Evolutionary conservation across 2,797 vertebrate genomes (phyloP).

Genomic region (Nannoperca obscura): DNA sequence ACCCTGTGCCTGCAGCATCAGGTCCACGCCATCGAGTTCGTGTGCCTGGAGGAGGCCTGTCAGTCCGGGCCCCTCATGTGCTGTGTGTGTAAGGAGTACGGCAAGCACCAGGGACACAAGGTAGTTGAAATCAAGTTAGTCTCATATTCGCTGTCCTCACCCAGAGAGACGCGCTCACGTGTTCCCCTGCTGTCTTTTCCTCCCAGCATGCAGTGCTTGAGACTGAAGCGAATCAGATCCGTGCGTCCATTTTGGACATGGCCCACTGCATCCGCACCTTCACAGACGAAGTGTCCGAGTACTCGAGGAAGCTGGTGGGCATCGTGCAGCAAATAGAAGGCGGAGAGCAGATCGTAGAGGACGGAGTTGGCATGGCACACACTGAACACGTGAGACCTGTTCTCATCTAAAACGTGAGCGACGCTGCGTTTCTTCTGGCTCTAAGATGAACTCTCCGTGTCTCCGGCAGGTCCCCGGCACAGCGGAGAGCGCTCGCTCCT

Average conservation of each 20-base stretch:
- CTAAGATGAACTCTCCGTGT: fast-evolving
- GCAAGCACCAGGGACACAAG: conserved; percentile 99
- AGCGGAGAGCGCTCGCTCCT: conserved; percentile 96
- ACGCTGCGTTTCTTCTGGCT: neutral
- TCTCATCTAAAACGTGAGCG: neutral
- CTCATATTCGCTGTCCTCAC: neutral
- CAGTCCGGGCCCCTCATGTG: conserved; percentile 96
- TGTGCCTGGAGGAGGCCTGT: conserved; percentile 96
- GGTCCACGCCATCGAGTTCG: conserved; percentile 98
- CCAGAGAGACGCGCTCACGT: neutral
- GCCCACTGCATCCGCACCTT: conserved; percentile 98
- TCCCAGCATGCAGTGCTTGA: conserved; percentile 94
- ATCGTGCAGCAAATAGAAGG: conserved; percentile 98
- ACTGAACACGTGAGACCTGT: conserved; percentile 92
- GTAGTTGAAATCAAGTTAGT: conserved; percentile 66
- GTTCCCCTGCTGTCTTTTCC: neutral
- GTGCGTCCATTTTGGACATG: conserved; percentile 98
- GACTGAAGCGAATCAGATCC: conserved; percentile 96
- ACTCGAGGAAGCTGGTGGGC: conserved; percentile 96
- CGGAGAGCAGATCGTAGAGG: conserved; percentile 97
- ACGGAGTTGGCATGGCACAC: conserved; percentile 95
- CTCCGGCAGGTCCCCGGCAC: conserved; percentile 91
- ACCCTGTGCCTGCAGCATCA: conserved; percentile 97
- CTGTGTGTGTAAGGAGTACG: conserved; percentile 99
- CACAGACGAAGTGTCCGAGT: conserved; percentile 98